Evolutionary conservation across 2,113 vertebrate genomes (phyloP).

Genomic region (Amblyopsis rosae): DNA sequence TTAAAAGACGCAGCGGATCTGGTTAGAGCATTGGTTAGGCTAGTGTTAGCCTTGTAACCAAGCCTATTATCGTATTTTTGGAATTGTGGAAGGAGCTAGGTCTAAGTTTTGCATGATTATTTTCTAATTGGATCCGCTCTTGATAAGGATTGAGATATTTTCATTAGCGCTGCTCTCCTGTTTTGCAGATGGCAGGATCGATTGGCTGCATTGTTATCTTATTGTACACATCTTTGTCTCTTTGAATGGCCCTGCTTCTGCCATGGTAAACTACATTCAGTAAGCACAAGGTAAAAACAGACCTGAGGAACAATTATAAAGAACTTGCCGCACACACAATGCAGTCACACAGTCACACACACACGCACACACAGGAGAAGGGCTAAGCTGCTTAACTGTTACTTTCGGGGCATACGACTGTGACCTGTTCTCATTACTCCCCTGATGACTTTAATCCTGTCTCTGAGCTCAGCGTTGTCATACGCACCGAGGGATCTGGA

Average conservation of each 20-base stretch:
- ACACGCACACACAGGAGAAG: not conserved
- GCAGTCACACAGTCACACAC: not conserved
- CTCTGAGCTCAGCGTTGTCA: conserved; percentile 61
- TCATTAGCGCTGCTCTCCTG: no score
- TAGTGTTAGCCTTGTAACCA: no score
- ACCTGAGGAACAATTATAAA: not conserved
- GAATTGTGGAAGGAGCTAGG: no score
- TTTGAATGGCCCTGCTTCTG: conserved; percentile 38
- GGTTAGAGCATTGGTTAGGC: no score
- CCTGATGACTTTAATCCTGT: conserved; percentile 68
- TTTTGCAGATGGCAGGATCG: no score
- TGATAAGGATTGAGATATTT: no score
- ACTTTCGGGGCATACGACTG: conserved; percentile 53
- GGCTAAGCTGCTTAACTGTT: conserved; percentile 36
- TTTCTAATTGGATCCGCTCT: no score
- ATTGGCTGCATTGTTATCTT: no score
- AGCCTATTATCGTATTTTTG: no score
- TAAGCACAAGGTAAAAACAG: conserved; percentile 12
- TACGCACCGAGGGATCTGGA: conserved; percentile 54
- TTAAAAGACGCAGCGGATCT: no score
- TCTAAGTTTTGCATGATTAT: no score
- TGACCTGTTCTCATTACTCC: conserved; percentile 63
- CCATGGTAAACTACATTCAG: conserved; percentile 1
- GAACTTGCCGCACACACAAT: not conserved
- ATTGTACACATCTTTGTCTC: conserved; percentile 8